Percentiles rank a stretch among this genome's conserved stretches.
phyloP scores from a whole-genome alignment of 2,797 vertebrate genomes.

The Gephyroberyx darwinii region DNA sequence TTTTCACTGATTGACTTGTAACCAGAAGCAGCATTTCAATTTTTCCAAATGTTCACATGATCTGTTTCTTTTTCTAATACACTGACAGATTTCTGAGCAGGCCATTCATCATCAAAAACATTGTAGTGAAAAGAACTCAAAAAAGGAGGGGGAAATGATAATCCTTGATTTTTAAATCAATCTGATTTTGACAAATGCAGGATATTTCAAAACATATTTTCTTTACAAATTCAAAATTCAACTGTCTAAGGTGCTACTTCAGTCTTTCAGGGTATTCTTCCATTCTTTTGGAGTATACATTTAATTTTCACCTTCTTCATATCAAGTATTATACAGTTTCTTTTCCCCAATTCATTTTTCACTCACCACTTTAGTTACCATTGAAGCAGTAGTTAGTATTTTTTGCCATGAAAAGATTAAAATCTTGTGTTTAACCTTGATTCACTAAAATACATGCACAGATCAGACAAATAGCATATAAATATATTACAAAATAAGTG shows the following conservation, averaged over 20 bases:
- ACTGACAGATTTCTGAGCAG: slow-evolving; percentile 75
- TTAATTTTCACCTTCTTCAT: slow-evolving; percentile 85
- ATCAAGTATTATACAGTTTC: slow-evolving; percentile 82
- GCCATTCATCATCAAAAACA: slow-evolving; percentile 74
- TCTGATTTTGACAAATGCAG: slow-evolving; percentile 77
- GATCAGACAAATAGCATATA: slow-evolving; percentile 94
- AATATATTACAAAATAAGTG: slow-evolving; percentile 85
- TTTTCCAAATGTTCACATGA: slow-evolving; percentile 71
- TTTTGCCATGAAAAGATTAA: slow-evolving; percentile 94
- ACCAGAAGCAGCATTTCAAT: slow-evolving; percentile 81
- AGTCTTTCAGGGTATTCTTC: slow-evolving; percentile 88
- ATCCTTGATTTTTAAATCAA: slow-evolving; percentile 73
- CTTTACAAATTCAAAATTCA: slow-evolving; percentile 79
- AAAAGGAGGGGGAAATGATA: slow-evolving; percentile 52
- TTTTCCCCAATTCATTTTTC: slow-evolving; percentile 63
- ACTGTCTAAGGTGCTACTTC: slow-evolving; percentile 91
- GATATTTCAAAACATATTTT: slow-evolving; percentile 77
- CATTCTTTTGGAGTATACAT: slow-evolving; percentile 89
- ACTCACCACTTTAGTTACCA: slow-evolving; percentile 67
- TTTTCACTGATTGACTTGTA: slow-evolving; percentile 78
- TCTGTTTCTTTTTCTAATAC: slow-evolving; percentile 64
- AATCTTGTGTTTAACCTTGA: slow-evolving; percentile 95
- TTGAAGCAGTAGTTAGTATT: slow-evolving; percentile 83
- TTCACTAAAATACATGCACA: slow-evolving; percentile 96
- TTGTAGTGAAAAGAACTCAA: slow-evolving; percentile 70